Percentiles rank a stretch among this genome's conserved stretches.
phyloP scores from a whole-genome alignment of 1,140 invertebrate species.

The Drosophila kohkoa region DNA sequence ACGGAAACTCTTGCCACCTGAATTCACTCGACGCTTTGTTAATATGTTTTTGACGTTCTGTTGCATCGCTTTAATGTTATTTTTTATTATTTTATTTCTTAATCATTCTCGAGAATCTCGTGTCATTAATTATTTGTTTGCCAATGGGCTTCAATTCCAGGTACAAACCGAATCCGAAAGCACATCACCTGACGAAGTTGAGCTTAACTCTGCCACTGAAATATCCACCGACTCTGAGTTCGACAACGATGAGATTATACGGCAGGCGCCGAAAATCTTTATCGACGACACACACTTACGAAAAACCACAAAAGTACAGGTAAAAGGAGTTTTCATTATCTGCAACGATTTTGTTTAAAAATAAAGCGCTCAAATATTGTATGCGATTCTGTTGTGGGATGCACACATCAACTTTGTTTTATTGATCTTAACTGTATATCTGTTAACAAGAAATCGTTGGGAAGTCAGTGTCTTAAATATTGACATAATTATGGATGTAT shows the following conservation, averaged over 20 bases:
- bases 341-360: not conserved
- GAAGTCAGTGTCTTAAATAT: not conserved
- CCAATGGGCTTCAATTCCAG: conserved; percentile 60
- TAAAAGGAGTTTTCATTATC: conserved; percentile 71
- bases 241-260: conserved; percentile 91
- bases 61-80: conserved; percentile 24
- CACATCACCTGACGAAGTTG: conserved; percentile 88
- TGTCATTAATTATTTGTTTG: conserved; percentile 20
- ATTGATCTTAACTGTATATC: not conserved
- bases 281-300: conserved; percentile 86
- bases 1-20: conserved; percentile 3
- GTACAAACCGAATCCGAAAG: conserved; percentile 90
- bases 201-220: conserved; percentile 94
- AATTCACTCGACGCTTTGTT: conserved; percentile 53
- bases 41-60: conserved; percentile 40
- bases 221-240: conserved; percentile 97
- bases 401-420: not conserved
- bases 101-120: not conserved
- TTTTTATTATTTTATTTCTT: not conserved
- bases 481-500: too few relatives aligned
- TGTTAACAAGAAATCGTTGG: not conserved
- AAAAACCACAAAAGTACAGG: conserved; percentile 87
- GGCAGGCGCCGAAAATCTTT: conserved; percentile 88
- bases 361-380: not conserved
- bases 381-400: not conserved